Percentiles rank a stretch among this genome's conserved stretches.
These are phyloP conservation scores for Margarornis squamiger DNA, from an alignment of 2,797 vertebrate species.

Conservation along the genomic window DNA sequence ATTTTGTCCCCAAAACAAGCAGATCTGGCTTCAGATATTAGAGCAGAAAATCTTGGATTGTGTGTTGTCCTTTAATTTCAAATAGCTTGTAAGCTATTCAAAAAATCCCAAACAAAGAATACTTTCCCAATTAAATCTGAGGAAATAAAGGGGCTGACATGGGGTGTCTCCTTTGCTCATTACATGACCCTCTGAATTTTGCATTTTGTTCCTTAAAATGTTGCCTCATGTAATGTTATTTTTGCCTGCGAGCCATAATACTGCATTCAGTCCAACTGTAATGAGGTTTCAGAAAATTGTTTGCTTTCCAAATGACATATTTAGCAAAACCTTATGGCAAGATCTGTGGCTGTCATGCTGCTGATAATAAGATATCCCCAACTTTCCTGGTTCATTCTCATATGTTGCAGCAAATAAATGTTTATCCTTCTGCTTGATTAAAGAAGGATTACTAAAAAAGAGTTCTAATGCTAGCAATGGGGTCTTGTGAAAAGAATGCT, in stretches of 20 bases:
- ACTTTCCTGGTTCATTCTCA: background rate
- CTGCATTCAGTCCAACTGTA: conserved; percentile 48
- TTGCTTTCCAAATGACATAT: conserved; percentile 60
- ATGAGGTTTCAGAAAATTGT: conserved; percentile 61
- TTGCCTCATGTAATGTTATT: conserved; percentile 43
- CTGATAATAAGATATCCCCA: conserved; percentile 24
- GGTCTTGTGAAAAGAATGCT: background rate
- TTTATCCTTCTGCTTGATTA: conserved; percentile 13
- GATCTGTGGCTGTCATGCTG: conserved; percentile 51
- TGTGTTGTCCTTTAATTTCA: background rate
- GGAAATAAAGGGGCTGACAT: background rate
- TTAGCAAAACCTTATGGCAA: conserved; percentile 63
- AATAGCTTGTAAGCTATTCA: conserved; percentile 24
- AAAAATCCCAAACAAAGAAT: conserved; percentile 18
- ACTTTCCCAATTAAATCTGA: background rate
- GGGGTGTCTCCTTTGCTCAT: background rate
- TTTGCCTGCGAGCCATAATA: conserved; percentile 57
- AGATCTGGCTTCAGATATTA: conserved; percentile 4
- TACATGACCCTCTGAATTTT: conserved; percentile 10
- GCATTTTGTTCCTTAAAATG: conserved; percentile 14
- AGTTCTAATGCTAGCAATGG: background rate
- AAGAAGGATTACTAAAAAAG: background rate
- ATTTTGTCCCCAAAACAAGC: conserved; percentile 15
- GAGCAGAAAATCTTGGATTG: background rate
- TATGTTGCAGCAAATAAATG: conserved; percentile 1